Percentiles rank a stretch among this genome's conserved stretches.
phyloP scores from a whole-genome alignment of 2,113 vertebrate species.

The Tachysurus vachellii region DNA sequence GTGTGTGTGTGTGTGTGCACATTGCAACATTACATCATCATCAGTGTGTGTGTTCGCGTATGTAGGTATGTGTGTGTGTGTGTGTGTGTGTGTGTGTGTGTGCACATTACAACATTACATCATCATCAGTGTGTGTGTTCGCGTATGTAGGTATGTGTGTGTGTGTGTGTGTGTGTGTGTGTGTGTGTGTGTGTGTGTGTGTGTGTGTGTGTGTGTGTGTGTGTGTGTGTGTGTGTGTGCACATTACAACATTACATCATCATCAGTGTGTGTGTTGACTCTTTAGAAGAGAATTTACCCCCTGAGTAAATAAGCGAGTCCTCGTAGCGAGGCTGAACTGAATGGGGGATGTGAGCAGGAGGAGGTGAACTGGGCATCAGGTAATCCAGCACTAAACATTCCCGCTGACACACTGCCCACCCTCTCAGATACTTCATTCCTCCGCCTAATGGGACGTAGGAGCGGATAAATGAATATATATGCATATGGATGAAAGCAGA shows the following conservation, averaged over 20 bases:
- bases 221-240: not conserved
- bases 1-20: no score
- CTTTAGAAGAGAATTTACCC: not conserved
- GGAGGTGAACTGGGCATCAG: slow-evolving; percentile 34
- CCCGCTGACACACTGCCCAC: slow-evolving; percentile 42
- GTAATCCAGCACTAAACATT: slow-evolving; percentile 47
- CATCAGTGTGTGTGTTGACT: not conserved
- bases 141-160: no score
- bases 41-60: no score
- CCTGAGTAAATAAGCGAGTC: slow-evolving; percentile 40
- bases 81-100: no score
- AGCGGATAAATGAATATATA: slow-evolving; percentile 12
- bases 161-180: no score
- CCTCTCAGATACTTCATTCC: slow-evolving; percentile 33
- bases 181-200: not conserved
- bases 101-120: no score
- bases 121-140: no score
- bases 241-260: not conserved
- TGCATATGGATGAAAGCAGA: slow-evolving; percentile 30
- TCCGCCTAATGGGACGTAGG: not conserved
- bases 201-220: not conserved
- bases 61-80: no score
- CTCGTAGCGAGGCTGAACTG: slow-evolving; percentile 43
- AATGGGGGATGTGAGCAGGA: slow-evolving; percentile 38
- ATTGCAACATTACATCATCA: no score